Conservation (phyloP, 1,140 invertebrate genomes). For the Drosophila mauritiana region DNA sequence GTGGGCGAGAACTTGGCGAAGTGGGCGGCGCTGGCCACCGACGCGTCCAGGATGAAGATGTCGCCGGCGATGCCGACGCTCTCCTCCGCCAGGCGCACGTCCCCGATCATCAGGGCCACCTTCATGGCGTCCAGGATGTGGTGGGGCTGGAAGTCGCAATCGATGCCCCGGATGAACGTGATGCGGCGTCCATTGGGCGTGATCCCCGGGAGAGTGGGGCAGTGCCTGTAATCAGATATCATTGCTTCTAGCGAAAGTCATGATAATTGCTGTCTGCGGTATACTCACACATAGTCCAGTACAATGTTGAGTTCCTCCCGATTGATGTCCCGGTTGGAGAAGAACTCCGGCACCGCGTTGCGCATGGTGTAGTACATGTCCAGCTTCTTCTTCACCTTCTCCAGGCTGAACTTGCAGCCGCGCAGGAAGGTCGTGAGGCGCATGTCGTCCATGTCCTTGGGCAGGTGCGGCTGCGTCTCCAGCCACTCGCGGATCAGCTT, state of each 20-base stretch:
- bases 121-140: conserved; percentile 90
- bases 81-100: conserved; percentile 91
- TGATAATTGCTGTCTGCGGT: no score
- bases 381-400: conserved; percentile 92
- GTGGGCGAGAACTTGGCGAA: conserved; percentile 91
- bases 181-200: conserved; percentile 91
- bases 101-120: conserved; percentile 92
- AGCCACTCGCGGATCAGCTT: conserved; percentile 89
- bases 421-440: conserved; percentile 91
- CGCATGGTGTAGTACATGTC: conserved; percentile 93
- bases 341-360: conserved; percentile 92
- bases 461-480: conserved; percentile 89
- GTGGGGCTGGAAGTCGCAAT: conserved; percentile 86
- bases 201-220: conserved; percentile 91
- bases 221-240: conserved; percentile 86
- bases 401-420: conserved; percentile 93
- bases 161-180: conserved; percentile 88
- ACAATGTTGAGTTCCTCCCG: conserved; percentile 90
- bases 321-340: conserved; percentile 90
- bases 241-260: no score
- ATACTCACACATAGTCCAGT: conserved; percentile 89
- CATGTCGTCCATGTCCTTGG: conserved; percentile 88
- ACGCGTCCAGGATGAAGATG: conserved; percentile 91
- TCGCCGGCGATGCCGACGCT: conserved; percentile 91
- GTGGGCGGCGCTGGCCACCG: conserved; percentile 89